Conservation (phyloP, 2,888 invertebrate species). For the Dorcus parallelipipedus region DNA sequence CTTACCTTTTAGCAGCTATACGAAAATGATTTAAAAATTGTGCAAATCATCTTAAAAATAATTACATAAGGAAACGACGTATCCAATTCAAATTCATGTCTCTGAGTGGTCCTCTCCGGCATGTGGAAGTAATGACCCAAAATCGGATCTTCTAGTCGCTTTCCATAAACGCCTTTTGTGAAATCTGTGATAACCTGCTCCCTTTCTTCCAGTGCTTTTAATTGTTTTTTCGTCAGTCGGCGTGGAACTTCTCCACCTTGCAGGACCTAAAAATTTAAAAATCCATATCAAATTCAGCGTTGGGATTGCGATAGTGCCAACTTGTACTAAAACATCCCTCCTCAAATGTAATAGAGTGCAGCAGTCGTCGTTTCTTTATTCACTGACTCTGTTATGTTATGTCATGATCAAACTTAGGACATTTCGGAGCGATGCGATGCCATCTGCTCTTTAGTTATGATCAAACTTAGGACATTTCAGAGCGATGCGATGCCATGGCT, state of each 20-base stretch:
- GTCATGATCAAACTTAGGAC: no score
- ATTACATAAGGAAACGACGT: conserved; percentile 57
- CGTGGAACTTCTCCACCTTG: conserved; percentile 43
- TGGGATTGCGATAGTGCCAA: no score
- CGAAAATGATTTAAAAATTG: not conserved
- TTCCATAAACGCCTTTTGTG: conserved; percentile 51
- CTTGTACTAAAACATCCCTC: no score
- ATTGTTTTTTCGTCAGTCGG: conserved; percentile 52
- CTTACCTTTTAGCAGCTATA: not conserved
- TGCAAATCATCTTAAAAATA: not conserved
- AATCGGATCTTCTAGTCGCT: conserved; percentile 54
- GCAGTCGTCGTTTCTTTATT: no score
- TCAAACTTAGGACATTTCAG: no score
- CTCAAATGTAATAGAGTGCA: no score
- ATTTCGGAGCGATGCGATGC: no score
- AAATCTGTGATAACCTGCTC: conserved; percentile 45
- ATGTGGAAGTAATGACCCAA: conserved; percentile 59
- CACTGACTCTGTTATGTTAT: no score
- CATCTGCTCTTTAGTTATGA: no score
- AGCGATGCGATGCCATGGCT: no score
- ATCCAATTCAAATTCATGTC: conserved; percentile 56
- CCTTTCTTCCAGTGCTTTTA: conserved; percentile 52
- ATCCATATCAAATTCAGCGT: no score
- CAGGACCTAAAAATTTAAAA: conserved; percentile 34
- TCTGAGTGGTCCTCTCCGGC: conserved; percentile 53